Evolutionary conservation across 1,140 invertebrate genomes (phyloP).

Genomic region (Condylostylus longicornis): DNA sequence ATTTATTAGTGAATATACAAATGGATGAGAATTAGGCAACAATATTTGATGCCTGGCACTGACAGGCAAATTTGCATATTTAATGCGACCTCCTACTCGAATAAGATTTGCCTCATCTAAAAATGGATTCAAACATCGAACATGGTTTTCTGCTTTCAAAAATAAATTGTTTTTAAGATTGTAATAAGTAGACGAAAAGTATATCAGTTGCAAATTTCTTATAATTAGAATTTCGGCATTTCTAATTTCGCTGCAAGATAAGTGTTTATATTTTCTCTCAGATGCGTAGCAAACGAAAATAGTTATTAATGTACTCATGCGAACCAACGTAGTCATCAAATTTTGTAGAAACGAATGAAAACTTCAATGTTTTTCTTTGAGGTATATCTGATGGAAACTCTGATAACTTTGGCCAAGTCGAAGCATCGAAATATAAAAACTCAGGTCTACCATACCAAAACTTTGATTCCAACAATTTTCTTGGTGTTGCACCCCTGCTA

Average conservation of each 20-base stretch:
- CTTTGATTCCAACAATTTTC: conserved; percentile 11
- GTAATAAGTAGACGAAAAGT: conserved; percentile 6
- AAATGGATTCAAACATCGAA: conserved; percentile 21
- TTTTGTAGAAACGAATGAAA: background rate
- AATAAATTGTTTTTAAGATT: conserved; percentile 2
- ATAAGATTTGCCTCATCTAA: conserved; percentile 25
- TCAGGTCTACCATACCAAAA: conserved; percentile 29
- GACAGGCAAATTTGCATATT: conserved; percentile 15
- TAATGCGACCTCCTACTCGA: conserved; percentile 30
- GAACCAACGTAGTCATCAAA: background rate
- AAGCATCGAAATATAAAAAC: conserved; percentile 4
- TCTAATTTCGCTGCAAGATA: background rate
- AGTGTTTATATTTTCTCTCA: background rate
- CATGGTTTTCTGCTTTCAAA: conserved; percentile 8
- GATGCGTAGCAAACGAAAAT: conserved; percentile 1
- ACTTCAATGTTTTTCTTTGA: conserved; percentile 5
- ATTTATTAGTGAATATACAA: conserved; percentile 23
- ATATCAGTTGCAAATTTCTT: conserved; percentile 9
- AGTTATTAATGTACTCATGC: conserved; percentile 1
- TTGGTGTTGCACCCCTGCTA: conserved; percentile 8
- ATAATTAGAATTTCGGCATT: conserved; percentile 3
- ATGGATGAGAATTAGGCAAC: conserved; percentile 17
- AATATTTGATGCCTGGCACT: conserved; percentile 31
- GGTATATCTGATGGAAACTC: background rate
- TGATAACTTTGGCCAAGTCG: conserved; percentile 2